These are phyloP conservation scores for Leptopterna dolabrata DNA, from an alignment of 2,888 invertebrate genomes.

Conservation along the genomic window DNA sequence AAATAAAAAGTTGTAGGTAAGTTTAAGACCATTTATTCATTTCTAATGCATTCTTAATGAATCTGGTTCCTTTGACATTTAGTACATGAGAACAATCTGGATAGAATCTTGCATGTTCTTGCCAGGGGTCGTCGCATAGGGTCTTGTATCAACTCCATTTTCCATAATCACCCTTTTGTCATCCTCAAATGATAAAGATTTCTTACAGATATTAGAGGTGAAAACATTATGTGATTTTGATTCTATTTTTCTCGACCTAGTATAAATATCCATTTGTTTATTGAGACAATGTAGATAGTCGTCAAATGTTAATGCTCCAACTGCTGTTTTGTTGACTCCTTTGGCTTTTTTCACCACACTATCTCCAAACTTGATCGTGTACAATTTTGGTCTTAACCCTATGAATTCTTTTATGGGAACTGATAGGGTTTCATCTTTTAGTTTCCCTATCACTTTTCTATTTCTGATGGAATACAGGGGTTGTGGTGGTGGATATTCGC, in stretches of 20 bases:
- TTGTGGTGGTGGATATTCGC: conserved; percentile 44
- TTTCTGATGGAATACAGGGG: conserved; percentile 35
- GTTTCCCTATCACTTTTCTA: conserved; percentile 64
- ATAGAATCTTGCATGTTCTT: too few species aligned
- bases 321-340: conserved; percentile 31
- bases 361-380: conserved; percentile 56
- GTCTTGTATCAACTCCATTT: neutral
- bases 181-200: conserved; percentile 6
- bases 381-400: conserved; percentile 64
- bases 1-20: too few species aligned
- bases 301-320: neutral
- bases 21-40: too few species aligned
- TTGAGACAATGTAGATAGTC: neutral
- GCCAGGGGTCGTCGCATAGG: neutral
- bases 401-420: conserved; percentile 65
- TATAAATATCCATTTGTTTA: neutral
- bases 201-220: conserved; percentile 5
- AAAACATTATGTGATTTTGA: conserved; percentile 30
- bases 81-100: too few species aligned
- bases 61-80: too few species aligned
- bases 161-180: conserved; percentile 29
- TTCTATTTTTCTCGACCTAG: neutral
- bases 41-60: too few species aligned
- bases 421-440: conserved; percentile 65
- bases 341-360: conserved; percentile 58